A percentile compares a stretch with the other conserved stretches of the same genome.
Conservation (phyloP, 2,113 vertebrate species). For the Garra rufa region DNA sequence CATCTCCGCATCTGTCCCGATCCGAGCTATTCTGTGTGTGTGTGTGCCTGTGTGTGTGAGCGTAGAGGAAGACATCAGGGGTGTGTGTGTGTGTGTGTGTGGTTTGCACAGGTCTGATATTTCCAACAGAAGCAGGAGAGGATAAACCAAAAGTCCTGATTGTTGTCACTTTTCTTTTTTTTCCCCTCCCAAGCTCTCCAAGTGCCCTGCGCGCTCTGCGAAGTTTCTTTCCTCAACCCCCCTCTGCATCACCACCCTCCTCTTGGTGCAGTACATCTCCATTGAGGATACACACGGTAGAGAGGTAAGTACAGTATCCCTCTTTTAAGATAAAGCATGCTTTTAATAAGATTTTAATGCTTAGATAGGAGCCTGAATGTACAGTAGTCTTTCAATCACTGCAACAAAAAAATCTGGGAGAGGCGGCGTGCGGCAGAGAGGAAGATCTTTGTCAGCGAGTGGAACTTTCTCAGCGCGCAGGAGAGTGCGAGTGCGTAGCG, state of each 20-base stretch:
- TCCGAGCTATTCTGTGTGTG: constrained; percentile 32
- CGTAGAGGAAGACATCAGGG: constrained; percentile 2
- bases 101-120: not conserved
- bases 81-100: constrained; percentile 27
- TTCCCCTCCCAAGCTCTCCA: not conserved
- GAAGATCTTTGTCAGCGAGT: constrained; percentile 5
- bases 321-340: constrained; percentile 1
- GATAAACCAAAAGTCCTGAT: constrained; percentile 40
- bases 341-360: not conserved
- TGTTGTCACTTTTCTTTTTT: constrained; percentile 13
- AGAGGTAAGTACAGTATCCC: constrained; percentile 40
- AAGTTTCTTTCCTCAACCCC: constrained; percentile 39
- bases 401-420: not conserved
- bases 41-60: constrained; percentile 45
- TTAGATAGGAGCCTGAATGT: not conserved
- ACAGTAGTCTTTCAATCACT: not conserved
- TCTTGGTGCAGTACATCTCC: constrained; percentile 55
- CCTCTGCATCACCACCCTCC: constrained; percentile 15
- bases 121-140: constrained; percentile 29
- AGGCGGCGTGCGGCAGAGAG: not conserved
- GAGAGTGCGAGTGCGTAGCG: constrained; percentile 35
- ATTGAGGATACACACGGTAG: constrained; percentile 39
- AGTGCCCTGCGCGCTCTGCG: constrained; percentile 48
- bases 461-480: constrained; percentile 54
- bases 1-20: constrained; percentile 53